Percentiles rank a stretch among this genome's conserved stretches.
Conservation (phyloP, 2,888 invertebrate genomes). For the Calliopum simillimum region DNA sequence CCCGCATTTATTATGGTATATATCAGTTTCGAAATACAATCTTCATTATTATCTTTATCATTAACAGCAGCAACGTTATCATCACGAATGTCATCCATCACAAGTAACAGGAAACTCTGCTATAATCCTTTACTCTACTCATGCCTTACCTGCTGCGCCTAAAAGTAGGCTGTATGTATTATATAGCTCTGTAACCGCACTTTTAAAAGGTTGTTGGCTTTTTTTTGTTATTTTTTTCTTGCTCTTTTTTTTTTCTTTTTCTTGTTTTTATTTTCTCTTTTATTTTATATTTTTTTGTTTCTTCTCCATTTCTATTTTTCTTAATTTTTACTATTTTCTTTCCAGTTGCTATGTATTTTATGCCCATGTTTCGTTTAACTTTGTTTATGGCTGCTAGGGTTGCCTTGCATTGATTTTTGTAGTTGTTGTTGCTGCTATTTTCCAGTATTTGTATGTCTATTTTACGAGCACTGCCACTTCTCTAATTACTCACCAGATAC, state of each 20-base stretch:
- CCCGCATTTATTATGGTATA: too few relatives aligned
- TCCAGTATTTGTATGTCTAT: too few relatives aligned
- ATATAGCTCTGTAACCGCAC: background rate
- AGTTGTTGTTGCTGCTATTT: too few relatives aligned
- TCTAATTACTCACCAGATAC: conserved; percentile 2
- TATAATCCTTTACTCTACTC: background rate
- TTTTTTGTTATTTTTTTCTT: conserved; percentile 1
- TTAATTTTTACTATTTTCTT: background rate
- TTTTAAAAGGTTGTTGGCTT: background rate
- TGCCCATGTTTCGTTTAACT: background rate
- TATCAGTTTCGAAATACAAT: too few relatives aligned
- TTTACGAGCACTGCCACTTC: background rate
- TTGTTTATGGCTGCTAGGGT: conserved; percentile 2
- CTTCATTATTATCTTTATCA: background rate
- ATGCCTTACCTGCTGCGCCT: conserved; percentile 44
- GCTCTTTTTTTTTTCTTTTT: conserved; percentile 35
- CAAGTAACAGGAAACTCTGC: too few relatives aligned
- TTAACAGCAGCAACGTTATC: too few relatives aligned
- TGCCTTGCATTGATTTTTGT: too few relatives aligned
- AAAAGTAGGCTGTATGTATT: background rate
- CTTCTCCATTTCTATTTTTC: background rate
- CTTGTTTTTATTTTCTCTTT: conserved; percentile 34
- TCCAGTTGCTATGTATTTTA: conserved; percentile 41
- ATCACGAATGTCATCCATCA: too few relatives aligned
- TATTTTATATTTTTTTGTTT: conserved; percentile 7